Evolutionary conservation across 2,888 invertebrate species (phyloP), one percentile per base, ranked within the genome.

Genomic region (Drosophila yooni): DNA sequence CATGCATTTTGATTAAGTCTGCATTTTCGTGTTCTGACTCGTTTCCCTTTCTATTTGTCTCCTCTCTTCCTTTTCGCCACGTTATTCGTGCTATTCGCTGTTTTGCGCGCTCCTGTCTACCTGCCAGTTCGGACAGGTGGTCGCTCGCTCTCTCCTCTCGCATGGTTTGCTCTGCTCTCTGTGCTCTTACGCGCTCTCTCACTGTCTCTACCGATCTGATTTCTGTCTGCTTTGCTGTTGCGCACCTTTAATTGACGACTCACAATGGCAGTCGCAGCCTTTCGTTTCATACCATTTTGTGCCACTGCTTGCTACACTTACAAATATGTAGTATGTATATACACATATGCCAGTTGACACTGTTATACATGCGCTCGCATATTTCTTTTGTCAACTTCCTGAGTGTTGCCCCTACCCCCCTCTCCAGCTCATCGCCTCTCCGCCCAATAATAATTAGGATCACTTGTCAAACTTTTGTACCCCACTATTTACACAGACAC

Each of bases 81-180:
- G 77, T 65, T 81, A 62, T 87, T 67, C 83, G 73, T 46, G 38
- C 27, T 29, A 38, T 67, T 69, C 65, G 67, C 69, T 70, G 59
- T 48, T 57, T 54, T 60, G 52, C 52, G 63, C 72, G 46, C 70
- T 70, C 69, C 59, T 60, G 48, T 21, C 57, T 64, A 63, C 61
- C 66, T 66, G 67, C 31, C 52, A 78, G 60, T 60, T 77, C 70
- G 78, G 89, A 86, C 85, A 86, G 85, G 85, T 86, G 85, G 85
- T 85, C 88, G 34, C 51, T 57, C 38, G 38, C 38, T 53, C 50
- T 25, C 63, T 61, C 59, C 64, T 67, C 67, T 46, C 51, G 31
- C 25, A 27, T 13, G n/a, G 10, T 25, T 54, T 63, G 11, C 43
- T 63, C 34, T 53, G 27, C 68, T 65, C 59, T 40, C 52, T 21